Base-by-base conservation (phyloP, 2,797 vertebrate genomes). In the Poeciliopsis paucimaculata region DNA sequence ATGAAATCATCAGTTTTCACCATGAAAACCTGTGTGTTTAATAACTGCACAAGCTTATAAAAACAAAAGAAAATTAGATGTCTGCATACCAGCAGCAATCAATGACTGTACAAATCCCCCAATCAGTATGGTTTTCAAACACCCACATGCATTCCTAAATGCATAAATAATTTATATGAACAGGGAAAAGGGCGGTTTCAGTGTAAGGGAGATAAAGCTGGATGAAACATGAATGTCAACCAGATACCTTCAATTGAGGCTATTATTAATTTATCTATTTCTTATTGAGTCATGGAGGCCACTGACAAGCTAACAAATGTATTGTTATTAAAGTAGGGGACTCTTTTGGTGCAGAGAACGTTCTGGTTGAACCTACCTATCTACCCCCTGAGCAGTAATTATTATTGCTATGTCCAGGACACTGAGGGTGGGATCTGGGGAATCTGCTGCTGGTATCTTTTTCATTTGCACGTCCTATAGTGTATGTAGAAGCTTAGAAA, bases 241-340 rank as follows among this genome's bases (percentile, higher is more conserved):
- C 91, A 84, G 88, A 79, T 86, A 78, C 79, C 87, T 94, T 91
- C 86, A 92, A 86, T 89, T 92, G 87, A 77, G 88, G 86, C 89
- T 82, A 94, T 94, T 92, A 94, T 92, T 94, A 94, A 94, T 94
- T 94, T 85, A 94, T 93, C 80, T 88, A 76, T 90, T 91, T 92
- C 92, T 91, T 86, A 93, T 92, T 90, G 89, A 94, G 89, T 93
- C 85, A 84, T 77, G 73, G 84, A 87, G 86, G 76, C 81, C 80
- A 81, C 76, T 86, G 78, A 91, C 86, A 90, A 87, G 82, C 47
- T 78, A 82, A 86, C 84, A 90, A 89, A 90, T 88, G 86, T 82
- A 86, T 92, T 87, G 91, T 90, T 93, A 90, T 93, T 88, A 91
- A 90, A 87, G 81, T 28, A 75, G 39, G 47, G 51, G 77, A 92